A percentile compares a stretch with the other conserved stretches of the same genome.
phyloP scores from a whole-genome alignment of 2,113 vertebrate species.

The Poeciliopsis retropinna region DNA sequence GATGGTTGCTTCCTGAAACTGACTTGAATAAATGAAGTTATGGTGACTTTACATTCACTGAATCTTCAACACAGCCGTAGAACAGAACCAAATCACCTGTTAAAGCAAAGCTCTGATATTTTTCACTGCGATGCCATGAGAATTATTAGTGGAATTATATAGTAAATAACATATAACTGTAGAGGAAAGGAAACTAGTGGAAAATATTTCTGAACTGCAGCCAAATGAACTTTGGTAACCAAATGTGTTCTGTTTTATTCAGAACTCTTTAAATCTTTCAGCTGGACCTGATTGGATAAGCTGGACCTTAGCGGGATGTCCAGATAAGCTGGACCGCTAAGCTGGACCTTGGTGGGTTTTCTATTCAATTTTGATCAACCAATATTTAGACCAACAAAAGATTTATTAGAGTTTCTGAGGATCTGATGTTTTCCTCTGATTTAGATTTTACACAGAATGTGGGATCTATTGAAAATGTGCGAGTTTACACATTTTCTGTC shows the following conservation, averaged over 20 bases:
- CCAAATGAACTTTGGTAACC: too few relatives aligned
- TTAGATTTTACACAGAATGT: too few relatives aligned
- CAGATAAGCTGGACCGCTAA: too few relatives aligned
- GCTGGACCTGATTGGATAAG: too few relatives aligned
- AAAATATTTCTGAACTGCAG: too few relatives aligned
- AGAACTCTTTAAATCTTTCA: background rate
- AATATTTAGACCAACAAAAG: background rate
- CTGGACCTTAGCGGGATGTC: too few relatives aligned
- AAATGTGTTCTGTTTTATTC: background rate
- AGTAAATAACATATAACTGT: too few relatives aligned
- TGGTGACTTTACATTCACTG: background rate
- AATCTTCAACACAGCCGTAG: background rate
- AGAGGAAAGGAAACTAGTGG: too few relatives aligned
- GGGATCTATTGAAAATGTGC: too few relatives aligned
- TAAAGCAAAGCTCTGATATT: background rate
- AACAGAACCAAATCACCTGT: background rate
- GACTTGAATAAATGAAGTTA: background rate
- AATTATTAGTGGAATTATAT: background rate
- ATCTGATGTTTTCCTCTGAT: background rate
- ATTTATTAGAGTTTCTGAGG: background rate
- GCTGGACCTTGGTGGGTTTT: conserved; percentile 24
- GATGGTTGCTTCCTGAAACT: background rate
- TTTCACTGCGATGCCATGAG: background rate
- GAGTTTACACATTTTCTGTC: background rate
- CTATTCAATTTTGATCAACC: background rate